Conservation (phyloP, 2,888 invertebrate genomes). For the Leucophenga montana region DNA sequence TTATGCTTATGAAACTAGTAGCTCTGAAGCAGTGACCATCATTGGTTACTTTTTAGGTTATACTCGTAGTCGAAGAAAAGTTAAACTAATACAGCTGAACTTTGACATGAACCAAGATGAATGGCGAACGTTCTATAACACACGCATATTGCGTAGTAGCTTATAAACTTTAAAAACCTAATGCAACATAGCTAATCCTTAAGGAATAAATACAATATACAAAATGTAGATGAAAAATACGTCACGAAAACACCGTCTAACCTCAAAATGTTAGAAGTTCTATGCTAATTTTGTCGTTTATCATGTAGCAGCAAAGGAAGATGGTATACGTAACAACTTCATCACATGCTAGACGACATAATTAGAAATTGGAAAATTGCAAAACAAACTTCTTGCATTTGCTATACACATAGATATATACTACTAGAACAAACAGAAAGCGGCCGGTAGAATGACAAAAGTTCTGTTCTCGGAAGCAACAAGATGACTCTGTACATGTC, state of each 20-base stretch:
- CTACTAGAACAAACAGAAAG: conserved; percentile 1
- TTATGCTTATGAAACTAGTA: conserved; percentile 8
- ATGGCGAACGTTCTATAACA: too few species aligned
- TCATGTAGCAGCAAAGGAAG: background rate
- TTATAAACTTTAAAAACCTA: background rate
- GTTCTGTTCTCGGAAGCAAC: conserved; percentile 14
- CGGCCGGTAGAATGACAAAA: background rate
- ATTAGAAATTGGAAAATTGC: conserved; percentile 58
- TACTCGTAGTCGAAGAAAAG: too few species aligned
- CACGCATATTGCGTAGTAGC: background rate
- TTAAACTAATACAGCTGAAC: background rate
- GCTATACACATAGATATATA: background rate
- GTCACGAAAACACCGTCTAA: background rate
- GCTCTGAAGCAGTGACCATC: background rate
- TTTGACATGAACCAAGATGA: background rate
- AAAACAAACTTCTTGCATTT: conserved; percentile 43
- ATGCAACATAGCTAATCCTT: background rate
- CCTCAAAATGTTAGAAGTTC: conserved; percentile 5
- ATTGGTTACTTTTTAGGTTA: too few species aligned
- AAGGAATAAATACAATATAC: background rate
- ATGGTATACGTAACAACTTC: background rate
- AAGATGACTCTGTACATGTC: conserved; percentile 8
- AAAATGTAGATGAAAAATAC: background rate
- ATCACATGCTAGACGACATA: conserved; percentile 44
- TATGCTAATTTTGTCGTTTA: conserved; percentile 6